Conservation (phyloP, 2,113 vertebrate genomes). For the Tricholaema leucomelas region DNA sequence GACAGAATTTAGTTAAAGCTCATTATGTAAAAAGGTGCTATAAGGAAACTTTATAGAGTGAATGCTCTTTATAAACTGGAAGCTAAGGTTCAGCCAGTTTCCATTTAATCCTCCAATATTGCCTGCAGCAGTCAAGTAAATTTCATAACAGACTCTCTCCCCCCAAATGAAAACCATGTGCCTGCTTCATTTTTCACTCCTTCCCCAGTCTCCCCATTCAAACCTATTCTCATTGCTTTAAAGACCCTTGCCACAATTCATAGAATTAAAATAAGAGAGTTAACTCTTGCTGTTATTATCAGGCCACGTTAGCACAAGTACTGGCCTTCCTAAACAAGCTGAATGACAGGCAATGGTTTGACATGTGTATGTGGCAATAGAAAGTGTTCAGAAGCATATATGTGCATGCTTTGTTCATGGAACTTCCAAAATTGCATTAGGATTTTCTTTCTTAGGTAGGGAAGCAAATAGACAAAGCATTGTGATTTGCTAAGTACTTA, state of each 20-base stretch:
- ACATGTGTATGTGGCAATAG: background rate
- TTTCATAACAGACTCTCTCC: slow-evolving; percentile 36
- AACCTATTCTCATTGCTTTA: slow-evolving; percentile 45
- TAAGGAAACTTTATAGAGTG: slow-evolving; percentile 71
- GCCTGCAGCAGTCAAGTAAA: slow-evolving; percentile 71
- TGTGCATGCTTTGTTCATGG: background rate
- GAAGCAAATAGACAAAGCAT: background rate
- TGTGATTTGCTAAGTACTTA: background rate
- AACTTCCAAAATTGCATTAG: background rate
- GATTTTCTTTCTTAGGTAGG: background rate
- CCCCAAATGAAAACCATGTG: slow-evolving; percentile 77
- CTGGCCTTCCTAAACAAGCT: slow-evolving; percentile 22
- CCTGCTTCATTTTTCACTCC: background rate
- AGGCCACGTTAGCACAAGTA: slow-evolving; percentile 44
- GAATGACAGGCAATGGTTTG: background rate
- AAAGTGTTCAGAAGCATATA: background rate
- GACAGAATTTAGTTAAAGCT: slow-evolving; percentile 73
- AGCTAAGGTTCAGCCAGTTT: slow-evolving; percentile 67
- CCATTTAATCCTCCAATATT: slow-evolving; percentile 71
- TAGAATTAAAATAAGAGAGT: slow-evolving; percentile 5
- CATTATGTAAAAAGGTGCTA: slow-evolving; percentile 71
- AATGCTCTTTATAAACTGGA: slow-evolving; percentile 65
- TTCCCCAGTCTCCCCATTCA: background rate
- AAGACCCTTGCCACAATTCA: slow-evolving; percentile 31
- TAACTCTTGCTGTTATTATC: slow-evolving; percentile 30